Evolutionary conservation across 2,888 invertebrate species (phyloP).

Genomic region (Sipha maydis): DNA sequence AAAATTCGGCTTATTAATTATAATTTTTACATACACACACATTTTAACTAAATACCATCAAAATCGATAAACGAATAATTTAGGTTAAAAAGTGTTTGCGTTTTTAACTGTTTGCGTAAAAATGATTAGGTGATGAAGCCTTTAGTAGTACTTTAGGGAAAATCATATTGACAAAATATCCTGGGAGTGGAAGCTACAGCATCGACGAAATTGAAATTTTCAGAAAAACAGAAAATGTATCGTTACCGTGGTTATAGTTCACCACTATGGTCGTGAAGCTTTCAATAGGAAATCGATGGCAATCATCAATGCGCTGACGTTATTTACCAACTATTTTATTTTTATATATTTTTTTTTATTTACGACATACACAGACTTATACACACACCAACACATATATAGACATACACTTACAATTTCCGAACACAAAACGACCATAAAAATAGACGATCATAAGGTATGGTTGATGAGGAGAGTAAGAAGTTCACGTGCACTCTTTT

Average conservation of each 20-base stretch:
- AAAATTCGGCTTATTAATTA: constrained; percentile 40
- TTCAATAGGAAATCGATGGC: background rate
- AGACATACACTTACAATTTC: background rate
- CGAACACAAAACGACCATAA: background rate
- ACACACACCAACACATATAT: background rate
- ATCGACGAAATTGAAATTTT: background rate
- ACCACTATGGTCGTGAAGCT: background rate
- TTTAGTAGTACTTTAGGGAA: background rate
- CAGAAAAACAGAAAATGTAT: background rate
- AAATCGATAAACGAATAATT: too few species aligned
- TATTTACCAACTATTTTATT: background rate
- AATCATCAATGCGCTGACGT: background rate
- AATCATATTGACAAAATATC: background rate
- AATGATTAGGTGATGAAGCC: background rate
- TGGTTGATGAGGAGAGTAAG: background rate
- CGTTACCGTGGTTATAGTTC: background rate
- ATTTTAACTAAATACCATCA: too few species aligned
- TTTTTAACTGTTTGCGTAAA: background rate
- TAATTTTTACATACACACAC: background rate
- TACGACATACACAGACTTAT: background rate
- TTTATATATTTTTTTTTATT: background rate
- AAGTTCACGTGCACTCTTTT: too few species aligned
- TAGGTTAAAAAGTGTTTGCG: too few species aligned
- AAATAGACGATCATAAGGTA: background rate
- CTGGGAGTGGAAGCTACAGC: background rate